Evolutionary conservation across 2,113 vertebrate species (phyloP).

Genomic region (Limanda limanda): DNA sequence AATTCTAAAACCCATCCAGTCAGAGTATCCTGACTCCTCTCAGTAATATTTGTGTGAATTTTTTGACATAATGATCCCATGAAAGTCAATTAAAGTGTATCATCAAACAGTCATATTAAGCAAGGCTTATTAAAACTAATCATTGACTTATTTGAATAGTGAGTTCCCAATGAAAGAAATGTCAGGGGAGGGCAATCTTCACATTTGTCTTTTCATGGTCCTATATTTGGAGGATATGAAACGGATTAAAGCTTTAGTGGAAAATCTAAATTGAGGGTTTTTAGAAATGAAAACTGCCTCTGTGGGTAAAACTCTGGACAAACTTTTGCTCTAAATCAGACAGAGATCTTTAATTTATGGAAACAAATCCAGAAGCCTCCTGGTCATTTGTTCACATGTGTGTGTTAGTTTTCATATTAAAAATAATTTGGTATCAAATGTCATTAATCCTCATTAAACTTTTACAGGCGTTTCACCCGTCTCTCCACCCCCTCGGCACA

Average conservation of each 20-base stretch:
- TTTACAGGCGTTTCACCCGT: not conserved
- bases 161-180: conserved; percentile 73
- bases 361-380: not conserved
- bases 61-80: conserved; percentile 48
- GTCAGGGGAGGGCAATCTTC: conserved; percentile 72
- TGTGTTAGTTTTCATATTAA: conserved; percentile 27
- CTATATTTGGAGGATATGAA: conserved; percentile 78
- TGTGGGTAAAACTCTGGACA: conserved; percentile 28
- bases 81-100: conserved; percentile 59
- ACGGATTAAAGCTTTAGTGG: conserved; percentile 75
- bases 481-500: conserved; percentile 13
- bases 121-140: conserved; percentile 80
- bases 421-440: conserved; percentile 29
- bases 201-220: conserved; percentile 77
- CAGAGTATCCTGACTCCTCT: conserved; percentile 35
- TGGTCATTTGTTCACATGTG: not conserved
- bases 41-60: conserved; percentile 48
- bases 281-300: conserved; percentile 42
- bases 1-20: conserved; percentile 41
- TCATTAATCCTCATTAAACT: conserved; percentile 16
- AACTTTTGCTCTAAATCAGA: conserved; percentile 23
- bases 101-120: conserved; percentile 73
- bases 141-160: conserved; percentile 76
- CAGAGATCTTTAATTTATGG: not conserved
- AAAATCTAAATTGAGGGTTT: conserved; percentile 71